Conservation (phyloP, 2,797 vertebrate species). For the Myoxocephalus aenaeus region DNA sequence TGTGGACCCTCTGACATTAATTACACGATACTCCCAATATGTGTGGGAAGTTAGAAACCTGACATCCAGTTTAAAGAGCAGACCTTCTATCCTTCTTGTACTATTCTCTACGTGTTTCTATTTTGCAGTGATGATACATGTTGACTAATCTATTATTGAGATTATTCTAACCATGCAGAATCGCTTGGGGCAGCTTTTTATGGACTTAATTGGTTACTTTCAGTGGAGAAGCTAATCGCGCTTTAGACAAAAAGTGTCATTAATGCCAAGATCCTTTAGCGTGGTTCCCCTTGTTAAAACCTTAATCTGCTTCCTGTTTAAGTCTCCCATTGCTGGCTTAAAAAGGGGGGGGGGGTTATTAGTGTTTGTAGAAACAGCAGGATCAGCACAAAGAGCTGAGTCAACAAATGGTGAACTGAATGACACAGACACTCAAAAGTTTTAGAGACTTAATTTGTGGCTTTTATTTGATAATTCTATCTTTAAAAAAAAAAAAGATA, state of each 20-base stretch:
- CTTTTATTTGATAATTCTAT: neutral
- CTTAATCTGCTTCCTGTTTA: constrained; percentile 78
- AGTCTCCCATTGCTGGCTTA: constrained; percentile 64
- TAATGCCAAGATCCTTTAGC: constrained; percentile 60
- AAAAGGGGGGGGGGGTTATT: constrained; percentile 70
- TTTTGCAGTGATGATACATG: neutral
- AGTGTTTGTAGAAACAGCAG: constrained; percentile 67
- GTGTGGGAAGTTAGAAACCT: neutral
- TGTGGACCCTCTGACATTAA: neutral
- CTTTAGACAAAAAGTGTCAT: constrained; percentile 70
- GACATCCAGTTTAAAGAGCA: neutral
- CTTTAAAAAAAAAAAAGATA: too few species aligned
- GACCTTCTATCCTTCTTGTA: neutral
- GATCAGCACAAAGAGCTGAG: constrained; percentile 64
- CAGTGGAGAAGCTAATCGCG: constrained; percentile 57
- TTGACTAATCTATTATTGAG: neutral
- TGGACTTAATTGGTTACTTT: constrained; percentile 65
- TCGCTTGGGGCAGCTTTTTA: constrained; percentile 29
- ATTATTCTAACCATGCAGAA: neutral
- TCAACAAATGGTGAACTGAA: constrained; percentile 37
- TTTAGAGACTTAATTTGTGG: constrained; percentile 14
- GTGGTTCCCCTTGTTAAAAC: constrained; percentile 75
- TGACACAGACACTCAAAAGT: constrained; percentile 11
- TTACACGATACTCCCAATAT: neutral
- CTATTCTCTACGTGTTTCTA: neutral